Conservation (phyloP, 2,888 invertebrate species). For the Melieria picta region DNA sequence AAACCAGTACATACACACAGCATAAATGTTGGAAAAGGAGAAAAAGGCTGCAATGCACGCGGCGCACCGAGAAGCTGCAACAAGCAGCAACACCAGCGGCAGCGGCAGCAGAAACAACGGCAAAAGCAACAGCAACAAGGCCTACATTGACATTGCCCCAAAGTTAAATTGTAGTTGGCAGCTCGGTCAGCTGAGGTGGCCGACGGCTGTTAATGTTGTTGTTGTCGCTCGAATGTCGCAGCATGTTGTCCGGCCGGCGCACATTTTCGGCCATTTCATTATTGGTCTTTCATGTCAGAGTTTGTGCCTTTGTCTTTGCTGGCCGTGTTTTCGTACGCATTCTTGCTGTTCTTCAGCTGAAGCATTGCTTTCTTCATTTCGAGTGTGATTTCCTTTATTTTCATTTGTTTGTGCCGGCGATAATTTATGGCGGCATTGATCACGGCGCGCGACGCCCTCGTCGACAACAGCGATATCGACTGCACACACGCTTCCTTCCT, state of each 20-base stretch:
- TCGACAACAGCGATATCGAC: conserved; percentile 25
- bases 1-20: conserved; percentile 10
- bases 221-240: conserved; percentile 25
- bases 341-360: conserved; percentile 19
- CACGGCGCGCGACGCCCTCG: conserved; percentile 32
- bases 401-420: conserved; percentile 38
- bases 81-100: conserved; percentile 13
- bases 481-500: conserved; percentile 9
- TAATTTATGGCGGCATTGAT: conserved; percentile 56
- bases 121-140: conserved; percentile 11
- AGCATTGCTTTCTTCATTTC: conserved; percentile 17
- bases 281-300: not conserved
- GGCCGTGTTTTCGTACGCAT: conserved; percentile 26
- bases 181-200: not conserved
- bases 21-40: conserved; percentile 15
- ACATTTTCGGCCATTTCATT: not conserved
- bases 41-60: conserved; percentile 4
- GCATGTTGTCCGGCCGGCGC: conserved; percentile 25
- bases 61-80: conserved; percentile 17
- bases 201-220: conserved; percentile 3
- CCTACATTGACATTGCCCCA: conserved; percentile 4
- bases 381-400: conserved; percentile 10
- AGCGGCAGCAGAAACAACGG: not conserved
- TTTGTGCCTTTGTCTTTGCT: conserved; percentile 17
- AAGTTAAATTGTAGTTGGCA: conserved; percentile 6